phyloP scores from a whole-genome alignment of 2,113 vertebrate genomes.

The Dasyornis broadbenti region DNA sequence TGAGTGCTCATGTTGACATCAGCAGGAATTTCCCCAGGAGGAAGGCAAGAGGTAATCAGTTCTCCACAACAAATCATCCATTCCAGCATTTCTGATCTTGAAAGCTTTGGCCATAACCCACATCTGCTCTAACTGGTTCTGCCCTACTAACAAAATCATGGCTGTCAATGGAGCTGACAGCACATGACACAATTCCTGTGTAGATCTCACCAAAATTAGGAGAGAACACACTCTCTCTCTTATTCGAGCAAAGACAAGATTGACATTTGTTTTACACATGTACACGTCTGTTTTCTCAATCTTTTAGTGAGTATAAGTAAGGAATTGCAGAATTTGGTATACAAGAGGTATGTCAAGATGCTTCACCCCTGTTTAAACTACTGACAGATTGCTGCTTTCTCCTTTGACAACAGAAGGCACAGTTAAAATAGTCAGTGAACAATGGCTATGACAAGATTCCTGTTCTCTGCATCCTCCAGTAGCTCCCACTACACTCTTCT shows the following conservation, averaged over 20 bases:
- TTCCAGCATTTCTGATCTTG: neutral
- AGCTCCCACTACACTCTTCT: neutral
- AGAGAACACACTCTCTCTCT: neutral
- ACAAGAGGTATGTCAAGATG: neutral
- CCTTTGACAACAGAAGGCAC: neutral
- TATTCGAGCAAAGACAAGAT: neutral
- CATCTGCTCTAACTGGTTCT: neutral
- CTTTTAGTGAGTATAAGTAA: neutral
- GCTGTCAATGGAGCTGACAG: neutral
- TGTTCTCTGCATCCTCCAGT: neutral
- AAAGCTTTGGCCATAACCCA: neutral
- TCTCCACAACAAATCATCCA: neutral
- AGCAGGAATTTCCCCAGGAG: neutral
- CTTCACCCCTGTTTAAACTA: neutral
- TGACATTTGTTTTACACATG: neutral
- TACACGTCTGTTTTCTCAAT: neutral
- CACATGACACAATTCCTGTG: neutral
- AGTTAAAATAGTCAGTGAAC: neutral
- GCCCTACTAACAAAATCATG: neutral
- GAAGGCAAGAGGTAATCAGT: neutral
- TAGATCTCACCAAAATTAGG: neutral
- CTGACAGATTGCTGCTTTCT: neutral
- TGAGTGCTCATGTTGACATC: neutral
- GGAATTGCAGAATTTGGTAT: neutral
- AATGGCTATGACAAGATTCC: neutral